phyloP scores from a whole-genome alignment of 2,113 vertebrate genomes.

The Hymenochirus boettgeri region DNA sequence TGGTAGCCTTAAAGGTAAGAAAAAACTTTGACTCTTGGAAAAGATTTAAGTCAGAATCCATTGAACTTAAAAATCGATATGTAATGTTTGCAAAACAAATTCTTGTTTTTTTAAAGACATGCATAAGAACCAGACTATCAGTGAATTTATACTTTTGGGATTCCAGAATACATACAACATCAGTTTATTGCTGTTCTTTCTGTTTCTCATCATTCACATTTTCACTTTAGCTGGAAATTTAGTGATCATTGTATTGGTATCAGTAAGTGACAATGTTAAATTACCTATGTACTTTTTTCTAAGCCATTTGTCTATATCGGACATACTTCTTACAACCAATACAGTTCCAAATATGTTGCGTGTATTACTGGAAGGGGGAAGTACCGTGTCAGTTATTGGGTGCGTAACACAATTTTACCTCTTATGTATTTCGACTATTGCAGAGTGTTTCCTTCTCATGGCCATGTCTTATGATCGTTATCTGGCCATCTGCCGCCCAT shows the following conservation, averaged over 20 bases:
- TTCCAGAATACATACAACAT: background rate
- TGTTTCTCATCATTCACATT: constrained; percentile 14
- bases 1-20: too few species aligned
- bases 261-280: background rate
- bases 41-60: too few species aligned
- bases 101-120: background rate
- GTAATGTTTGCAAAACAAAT: too few species aligned
- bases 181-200: background rate
- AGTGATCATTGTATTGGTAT: constrained; percentile 6
- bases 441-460: constrained; percentile 15
- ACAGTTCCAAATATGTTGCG: constrained; percentile 7
- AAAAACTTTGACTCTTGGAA: too few species aligned
- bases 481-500: constrained; percentile 14
- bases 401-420: constrained; percentile 16
- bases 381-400: background rate
- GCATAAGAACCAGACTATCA: background rate
- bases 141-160: background rate
- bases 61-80: too few species aligned
- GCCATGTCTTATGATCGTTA: constrained; percentile 18
- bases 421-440: background rate
- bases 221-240: constrained; percentile 6
- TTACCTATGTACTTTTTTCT: constrained; percentile 22
- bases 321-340: constrained; percentile 2
- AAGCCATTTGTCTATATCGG: constrained; percentile 9
- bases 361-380: background rate